Conservation (phyloP, 2,797 vertebrate species). For the Macropus fuliginosus region DNA sequence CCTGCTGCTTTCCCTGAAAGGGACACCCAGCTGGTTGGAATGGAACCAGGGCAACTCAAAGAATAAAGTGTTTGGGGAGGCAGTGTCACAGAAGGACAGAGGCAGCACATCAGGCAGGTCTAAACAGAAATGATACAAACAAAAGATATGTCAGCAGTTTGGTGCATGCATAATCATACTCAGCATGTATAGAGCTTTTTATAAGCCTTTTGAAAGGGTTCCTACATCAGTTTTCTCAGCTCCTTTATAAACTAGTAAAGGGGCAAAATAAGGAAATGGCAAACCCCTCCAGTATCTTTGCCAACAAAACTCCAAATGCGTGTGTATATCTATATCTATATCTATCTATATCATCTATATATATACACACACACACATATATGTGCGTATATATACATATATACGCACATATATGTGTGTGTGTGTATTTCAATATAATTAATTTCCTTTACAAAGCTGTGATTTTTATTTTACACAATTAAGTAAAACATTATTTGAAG, state of each 20-base stretch:
- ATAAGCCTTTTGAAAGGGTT: constrained; percentile 23
- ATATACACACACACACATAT: no score
- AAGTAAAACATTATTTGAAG: neutral
- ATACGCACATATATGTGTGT: no score
- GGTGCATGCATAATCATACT: constrained; percentile 7
- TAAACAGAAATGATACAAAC: constrained; percentile 54
- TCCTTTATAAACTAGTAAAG: constrained; percentile 36
- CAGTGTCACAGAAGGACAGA: constrained; percentile 28
- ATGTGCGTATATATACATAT: no score
- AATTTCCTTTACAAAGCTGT: neutral
- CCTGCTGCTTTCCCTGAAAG: constrained; percentile 54
- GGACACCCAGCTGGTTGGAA: neutral
- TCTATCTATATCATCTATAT: no score
- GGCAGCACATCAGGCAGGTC: constrained; percentile 16
- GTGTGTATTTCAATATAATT: neutral
- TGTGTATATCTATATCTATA: no score
- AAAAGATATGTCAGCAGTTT: constrained; percentile 37
- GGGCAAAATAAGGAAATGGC: neutral
- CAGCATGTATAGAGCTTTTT: constrained; percentile 29
- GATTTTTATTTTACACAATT: neutral
- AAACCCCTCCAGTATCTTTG: neutral
- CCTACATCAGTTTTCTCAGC: constrained; percentile 65
- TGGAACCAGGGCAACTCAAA: constrained; percentile 23
- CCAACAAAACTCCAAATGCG: neutral
- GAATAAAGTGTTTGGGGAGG: neutral